A percentile compares a stretch with the other conserved stretches of the same genome.
These are phyloP conservation scores for Megalopta genalis DNA, from an alignment of 1,140 invertebrate genomes.

Conservation along the genomic window DNA sequence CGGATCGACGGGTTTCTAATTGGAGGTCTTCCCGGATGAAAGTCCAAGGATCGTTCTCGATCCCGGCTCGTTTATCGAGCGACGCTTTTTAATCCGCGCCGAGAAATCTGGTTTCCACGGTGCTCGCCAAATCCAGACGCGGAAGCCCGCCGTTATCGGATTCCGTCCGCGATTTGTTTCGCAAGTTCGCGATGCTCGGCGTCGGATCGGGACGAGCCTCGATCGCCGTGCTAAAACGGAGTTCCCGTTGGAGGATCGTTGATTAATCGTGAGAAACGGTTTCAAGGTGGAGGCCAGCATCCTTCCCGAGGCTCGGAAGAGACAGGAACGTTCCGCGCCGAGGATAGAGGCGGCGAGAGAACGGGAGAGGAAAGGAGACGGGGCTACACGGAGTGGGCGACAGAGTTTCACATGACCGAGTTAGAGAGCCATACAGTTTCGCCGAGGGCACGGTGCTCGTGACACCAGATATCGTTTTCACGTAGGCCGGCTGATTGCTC, in stretches of 20 bases:
- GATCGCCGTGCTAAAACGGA: neutral
- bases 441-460: conserved; percentile 57
- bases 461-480: conserved; percentile 67
- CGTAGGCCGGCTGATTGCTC: conserved; percentile 56
- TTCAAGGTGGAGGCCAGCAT: conserved; percentile 59
- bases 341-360: conserved; percentile 15
- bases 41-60: neutral
- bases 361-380: conserved; percentile 19
- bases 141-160: neutral
- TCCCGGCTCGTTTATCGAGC: neutral
- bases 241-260: conserved; percentile 2
- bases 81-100: neutral
- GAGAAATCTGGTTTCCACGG: conserved; percentile 5
- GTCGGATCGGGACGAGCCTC: neutral
- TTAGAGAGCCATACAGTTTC: conserved; percentile 56
- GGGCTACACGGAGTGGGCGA: conserved; percentile 29
- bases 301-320: neutral
- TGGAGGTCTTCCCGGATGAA: neutral
- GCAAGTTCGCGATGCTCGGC: no score
- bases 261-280: conserved; percentile 45
- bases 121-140: neutral
- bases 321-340: neutral
- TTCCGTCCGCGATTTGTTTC: neutral
- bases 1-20: neutral
- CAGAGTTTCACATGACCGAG: conserved; percentile 73